Base-by-base conservation (phyloP, 2,888 invertebrate genomes). In the Netelia virgata region DNA sequence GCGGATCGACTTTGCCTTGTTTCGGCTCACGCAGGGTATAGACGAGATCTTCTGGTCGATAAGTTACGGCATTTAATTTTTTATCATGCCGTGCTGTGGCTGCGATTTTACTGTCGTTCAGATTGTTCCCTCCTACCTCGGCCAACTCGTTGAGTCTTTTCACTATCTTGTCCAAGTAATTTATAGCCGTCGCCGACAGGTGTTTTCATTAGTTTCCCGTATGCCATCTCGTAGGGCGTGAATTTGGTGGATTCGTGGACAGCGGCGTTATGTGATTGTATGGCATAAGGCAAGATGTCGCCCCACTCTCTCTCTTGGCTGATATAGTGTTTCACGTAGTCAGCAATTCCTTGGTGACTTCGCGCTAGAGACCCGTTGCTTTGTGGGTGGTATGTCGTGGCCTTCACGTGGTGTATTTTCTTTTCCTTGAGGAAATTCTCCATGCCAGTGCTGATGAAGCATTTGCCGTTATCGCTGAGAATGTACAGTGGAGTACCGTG, bases 231-330 rank as follows among this genome's bases (percentile, higher is more conserved):
- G 64, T 88, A 89, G n/a, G 91, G 90, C 2, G 89, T 86, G 53
- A 83, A 90, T 16, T 90, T 86, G 0, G 91, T 91, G 1, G 88
- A 82, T 16, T 84, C 83, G 81, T 92, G 91, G 0, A 87, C 83
- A 6, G 88, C 85, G 0, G 88, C 88, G 57, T 91, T 90, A 72
- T 90, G 91, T 0, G 88, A 87, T 59, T 91, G 90, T 86, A 90
- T 88, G 0, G 90, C 88, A 89, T 88, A 53, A 14, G 85, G 83
- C 36, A 92, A 57, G 84, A 88, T 90, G 57, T 88, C 83, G 72
- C 92, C 91, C 91, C 92, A 93, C 77, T 92, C 88, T 5, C 89
- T 88, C n/a, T 90, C 78, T 28, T 76, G 3, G 11, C 87, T 88
- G 5, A 91, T 89, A 74, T 87, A 92, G 76, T 90, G 89, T 79